A percentile compares a stretch with the other conserved stretches of the same genome.
These are phyloP conservation scores for Semaprochilodus insignis DNA, from an alignment of 2,797 vertebrate genomes.

Conservation along the genomic window DNA sequence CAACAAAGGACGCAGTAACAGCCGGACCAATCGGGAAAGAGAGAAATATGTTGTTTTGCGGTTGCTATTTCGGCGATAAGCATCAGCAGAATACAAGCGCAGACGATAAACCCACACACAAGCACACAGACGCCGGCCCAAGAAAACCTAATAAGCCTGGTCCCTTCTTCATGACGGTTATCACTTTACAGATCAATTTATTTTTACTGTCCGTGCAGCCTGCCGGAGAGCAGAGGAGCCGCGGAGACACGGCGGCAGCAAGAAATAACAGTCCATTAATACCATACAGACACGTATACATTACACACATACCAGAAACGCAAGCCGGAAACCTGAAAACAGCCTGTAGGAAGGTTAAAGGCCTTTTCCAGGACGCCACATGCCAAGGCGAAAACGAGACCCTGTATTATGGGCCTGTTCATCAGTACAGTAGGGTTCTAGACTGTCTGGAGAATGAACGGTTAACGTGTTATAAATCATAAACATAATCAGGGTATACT, in stretches of 20 bases:
- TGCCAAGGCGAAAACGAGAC: no score
- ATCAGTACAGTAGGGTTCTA: no score
- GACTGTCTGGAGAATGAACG: no score
- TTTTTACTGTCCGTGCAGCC: not conserved
- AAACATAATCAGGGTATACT: no score
- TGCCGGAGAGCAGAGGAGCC: not conserved
- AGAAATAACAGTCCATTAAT: not conserved
- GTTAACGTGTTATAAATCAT: no score
- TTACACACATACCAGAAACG: not conserved
- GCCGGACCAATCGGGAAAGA: not conserved
- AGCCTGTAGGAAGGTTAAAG: no score
- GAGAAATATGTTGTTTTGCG: not conserved
- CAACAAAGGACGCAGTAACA: not conserved
- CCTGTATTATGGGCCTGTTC: no score
- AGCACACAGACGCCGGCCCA: no score
- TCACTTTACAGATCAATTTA: not conserved
- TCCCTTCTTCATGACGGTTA: not conserved
- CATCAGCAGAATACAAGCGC: not conserved
- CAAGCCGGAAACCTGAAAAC: no score
- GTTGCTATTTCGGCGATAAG: not conserved
- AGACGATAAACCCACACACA: not conserved
- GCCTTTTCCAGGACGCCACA: no score
- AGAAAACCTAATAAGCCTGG: not conserved
- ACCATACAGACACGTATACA: not conserved
- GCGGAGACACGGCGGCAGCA: not conserved